Evolutionary conservation across 2,888 invertebrate species (phyloP), one percentile per base, ranked within the genome.

Genomic region (Philereme vetulata): DNA sequence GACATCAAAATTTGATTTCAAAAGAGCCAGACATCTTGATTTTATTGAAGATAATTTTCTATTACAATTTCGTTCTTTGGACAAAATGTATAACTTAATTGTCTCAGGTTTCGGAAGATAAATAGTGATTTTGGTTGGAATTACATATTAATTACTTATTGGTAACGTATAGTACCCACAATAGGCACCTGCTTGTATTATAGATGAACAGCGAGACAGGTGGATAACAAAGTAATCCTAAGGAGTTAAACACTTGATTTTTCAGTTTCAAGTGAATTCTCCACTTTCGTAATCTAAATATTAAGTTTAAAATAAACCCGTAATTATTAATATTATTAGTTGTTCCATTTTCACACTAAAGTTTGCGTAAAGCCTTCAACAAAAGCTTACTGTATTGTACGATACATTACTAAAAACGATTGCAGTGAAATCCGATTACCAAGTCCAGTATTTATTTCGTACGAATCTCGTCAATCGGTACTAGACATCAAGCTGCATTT

Each of bases 401-500:
- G 64, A 68, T 72, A 77, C 76, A 78, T 79, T 80, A 77, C 77
- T 78, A 76, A 80, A 82, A 77, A 71, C 75, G 71, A 75, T 77
- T 70, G 72, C 70, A 71, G 64, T 70, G 67, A 67, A 80, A 82
- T 78, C 80, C 77, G 81, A 81, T 82, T 77, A 78, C 71, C 75
- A 70, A 71, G 67, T 71, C 69, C 70, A 67, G 72, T 74, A 70
- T 72, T 72, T 72, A 74, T 78, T 75, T 74, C 72, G 72, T 70
- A 64, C 74, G 70, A 67, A 72, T 73, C 67, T 70, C 67, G 69
- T 75, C 72, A 72, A 75, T 71, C 66, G 69, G 66, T 73, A 70
- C 70, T 75, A 71, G 72, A 59, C 58, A 70, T 70, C 64, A 66
- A 63, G 66, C 63, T 65, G 60, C 61, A 66, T 68, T 66, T 64